A percentile compares a stretch with the other conserved stretches of the same genome.
Evolutionary conservation across 2,888 invertebrate species (phyloP).

Genomic region (Caenorhabditis sp.): DNA sequence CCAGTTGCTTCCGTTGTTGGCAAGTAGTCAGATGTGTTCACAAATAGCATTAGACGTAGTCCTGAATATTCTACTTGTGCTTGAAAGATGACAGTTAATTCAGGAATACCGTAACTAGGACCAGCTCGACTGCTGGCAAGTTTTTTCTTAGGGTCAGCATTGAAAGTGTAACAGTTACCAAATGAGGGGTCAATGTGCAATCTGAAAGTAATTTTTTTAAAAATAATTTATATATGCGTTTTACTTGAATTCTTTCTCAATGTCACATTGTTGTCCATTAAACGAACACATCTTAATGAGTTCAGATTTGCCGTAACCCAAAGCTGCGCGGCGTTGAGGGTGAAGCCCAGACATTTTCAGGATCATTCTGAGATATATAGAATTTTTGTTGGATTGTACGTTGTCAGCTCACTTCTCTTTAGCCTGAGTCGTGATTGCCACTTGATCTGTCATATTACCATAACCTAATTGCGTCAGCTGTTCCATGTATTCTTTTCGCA

Average conservation of each 20-base stretch:
- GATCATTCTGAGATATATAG: conserved; percentile 70
- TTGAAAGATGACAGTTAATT: not conserved
- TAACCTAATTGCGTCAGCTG: conserved; percentile 79
- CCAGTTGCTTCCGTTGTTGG: conserved; percentile 82
- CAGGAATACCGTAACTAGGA: conserved; percentile 77
- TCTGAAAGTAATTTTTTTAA: conserved; percentile 37
- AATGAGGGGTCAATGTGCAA: conserved; percentile 80
- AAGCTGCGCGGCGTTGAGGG: conserved; percentile 68
- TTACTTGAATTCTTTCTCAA: conserved; percentile 76
- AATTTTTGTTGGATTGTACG: not conserved
- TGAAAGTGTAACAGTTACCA: conserved; percentile 83
- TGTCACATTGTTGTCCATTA: conserved; percentile 80
- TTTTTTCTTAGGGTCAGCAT: conserved; percentile 68
- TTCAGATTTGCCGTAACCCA: conserved; percentile 71
- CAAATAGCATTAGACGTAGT: conserved; percentile 80
- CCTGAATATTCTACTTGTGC: conserved; percentile 59
- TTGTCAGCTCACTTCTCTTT: conserved; percentile 77
- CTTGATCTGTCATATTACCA: conserved; percentile 81
- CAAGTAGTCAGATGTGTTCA: conserved; percentile 81
- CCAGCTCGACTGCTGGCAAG: conserved; percentile 78
- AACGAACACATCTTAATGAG: conserved; percentile 81
- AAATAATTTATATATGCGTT: not conserved
- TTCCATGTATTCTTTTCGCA: conserved; percentile 78
- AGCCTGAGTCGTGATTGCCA: conserved; percentile 82
- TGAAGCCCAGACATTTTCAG: conserved; percentile 79